Percentiles rank a stretch among this genome's conserved stretches.
Conservation (phyloP, 1,140 invertebrate genomes). For the Drosophila pectinifera region DNA sequence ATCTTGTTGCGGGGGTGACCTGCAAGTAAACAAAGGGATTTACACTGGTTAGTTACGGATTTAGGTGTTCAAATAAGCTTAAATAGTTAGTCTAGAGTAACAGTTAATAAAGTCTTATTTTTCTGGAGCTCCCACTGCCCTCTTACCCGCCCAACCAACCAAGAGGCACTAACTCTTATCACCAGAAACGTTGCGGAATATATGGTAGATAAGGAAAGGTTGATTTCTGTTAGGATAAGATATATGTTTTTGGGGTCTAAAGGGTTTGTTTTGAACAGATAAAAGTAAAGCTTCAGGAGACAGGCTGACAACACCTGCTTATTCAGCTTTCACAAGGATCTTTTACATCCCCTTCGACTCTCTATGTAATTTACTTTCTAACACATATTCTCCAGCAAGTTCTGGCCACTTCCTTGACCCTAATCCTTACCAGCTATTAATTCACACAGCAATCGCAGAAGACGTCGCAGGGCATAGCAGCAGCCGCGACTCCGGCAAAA, state of each 20-base stretch:
- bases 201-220: neutral
- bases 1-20: conserved; percentile 86
- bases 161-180: conserved; percentile 5
- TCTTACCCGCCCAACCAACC: neutral
- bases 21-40: conserved; percentile 29
- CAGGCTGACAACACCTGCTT: neutral
- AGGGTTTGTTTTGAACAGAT: too few species aligned
- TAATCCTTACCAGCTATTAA: conserved; percentile 65
- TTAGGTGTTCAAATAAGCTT: neutral
- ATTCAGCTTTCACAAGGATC: too few species aligned
- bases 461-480: conserved; percentile 40
- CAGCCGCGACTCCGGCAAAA: conserved; percentile 39
- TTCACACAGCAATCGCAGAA: conserved; percentile 55
- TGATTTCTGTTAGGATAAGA: neutral
- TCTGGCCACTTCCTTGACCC: neutral
- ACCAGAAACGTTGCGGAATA: neutral
- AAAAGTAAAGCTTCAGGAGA: too few species aligned
- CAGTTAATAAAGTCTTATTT: neutral
- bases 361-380: too few species aligned
- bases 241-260: neutral
- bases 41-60: neutral
- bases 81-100: too few species aligned
- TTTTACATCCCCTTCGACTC: too few species aligned
- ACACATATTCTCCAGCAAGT: neutral
- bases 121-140: neutral